Conservation (phyloP, 1,140 invertebrate genomes). For the Zeugodacus cucurbitae region DNA sequence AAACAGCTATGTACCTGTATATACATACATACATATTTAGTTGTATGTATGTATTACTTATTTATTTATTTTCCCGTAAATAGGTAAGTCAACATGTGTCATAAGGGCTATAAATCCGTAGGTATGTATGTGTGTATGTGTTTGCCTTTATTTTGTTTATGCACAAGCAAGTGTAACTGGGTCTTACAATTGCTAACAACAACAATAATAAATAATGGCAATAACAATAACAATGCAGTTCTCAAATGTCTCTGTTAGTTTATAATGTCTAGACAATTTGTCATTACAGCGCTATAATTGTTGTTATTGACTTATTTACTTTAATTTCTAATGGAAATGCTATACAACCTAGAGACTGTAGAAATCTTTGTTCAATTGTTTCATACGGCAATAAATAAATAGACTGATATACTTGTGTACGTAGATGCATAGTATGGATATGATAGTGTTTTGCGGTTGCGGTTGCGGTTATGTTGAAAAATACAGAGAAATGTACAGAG, state of each 20-base stretch:
- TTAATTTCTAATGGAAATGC: neutral
- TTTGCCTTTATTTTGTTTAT: neutral
- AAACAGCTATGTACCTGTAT: too few species aligned
- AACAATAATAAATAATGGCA: neutral
- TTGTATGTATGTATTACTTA: neutral
- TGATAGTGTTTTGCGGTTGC: too few species aligned
- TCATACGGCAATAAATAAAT: neutral
- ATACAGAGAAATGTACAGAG: too few species aligned
- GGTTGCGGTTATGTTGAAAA: too few species aligned
- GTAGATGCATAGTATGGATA: too few species aligned
- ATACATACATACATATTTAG: neutral
- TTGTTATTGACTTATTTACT: neutral
- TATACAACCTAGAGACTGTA: neutral
- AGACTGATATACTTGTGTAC: too few species aligned
- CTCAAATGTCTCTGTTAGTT: neutral
- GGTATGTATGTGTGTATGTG: too few species aligned
- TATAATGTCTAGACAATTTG: slow-evolving; percentile 33
- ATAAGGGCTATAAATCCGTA: neutral
- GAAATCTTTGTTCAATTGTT: neutral
- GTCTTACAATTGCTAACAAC: neutral
- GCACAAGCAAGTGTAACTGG: neutral
- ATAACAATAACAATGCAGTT: neutral
- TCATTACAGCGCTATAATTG: neutral
- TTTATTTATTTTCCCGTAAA: neutral
- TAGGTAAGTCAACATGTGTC: neutral